Percentiles rank a stretch among this genome's conserved stretches.
These are phyloP conservation scores for Cerastoderma edule DNA, from an alignment of 2,888 invertebrate genomes.

Conservation along the genomic window DNA sequence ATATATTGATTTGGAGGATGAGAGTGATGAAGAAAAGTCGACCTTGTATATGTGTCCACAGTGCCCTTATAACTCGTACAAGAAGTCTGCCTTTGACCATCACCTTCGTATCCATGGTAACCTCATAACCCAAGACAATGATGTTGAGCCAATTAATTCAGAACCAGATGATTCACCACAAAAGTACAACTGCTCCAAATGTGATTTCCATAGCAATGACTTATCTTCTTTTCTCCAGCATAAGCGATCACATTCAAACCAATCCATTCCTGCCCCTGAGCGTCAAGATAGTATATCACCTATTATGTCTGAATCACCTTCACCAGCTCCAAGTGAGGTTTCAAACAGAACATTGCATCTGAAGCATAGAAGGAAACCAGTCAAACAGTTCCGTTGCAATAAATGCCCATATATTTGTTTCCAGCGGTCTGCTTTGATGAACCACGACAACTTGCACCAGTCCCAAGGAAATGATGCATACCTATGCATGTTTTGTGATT, in stretches of 20 bases:
- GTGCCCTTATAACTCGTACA: constrained; percentile 73
- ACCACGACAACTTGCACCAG: constrained; percentile 75
- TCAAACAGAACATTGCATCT: constrained; percentile 68
- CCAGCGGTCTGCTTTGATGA: constrained; percentile 67
- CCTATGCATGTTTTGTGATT: constrained; percentile 76
- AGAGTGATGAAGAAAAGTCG: constrained; percentile 58
- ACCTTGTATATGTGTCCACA: constrained; percentile 72
- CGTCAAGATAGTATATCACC: constrained; percentile 24
- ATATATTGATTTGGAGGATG: constrained; percentile 41
- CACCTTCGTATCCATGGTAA: constrained; percentile 74
- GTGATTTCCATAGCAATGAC: constrained; percentile 76
- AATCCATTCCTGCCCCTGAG: constrained; percentile 10
- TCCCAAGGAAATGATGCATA: constrained; percentile 66
- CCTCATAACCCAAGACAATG: constrained; percentile 35
- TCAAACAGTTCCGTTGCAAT: constrained; percentile 75
- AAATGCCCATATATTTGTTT: constrained; percentile 77
- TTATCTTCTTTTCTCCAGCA: constrained; percentile 78
- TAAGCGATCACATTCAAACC: constrained; percentile 69
- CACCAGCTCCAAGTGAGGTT: constrained; percentile 55
- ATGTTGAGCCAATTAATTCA: constrained; percentile 20
- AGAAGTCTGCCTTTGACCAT: constrained; percentile 69
- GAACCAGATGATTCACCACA: constrained; percentile 30
- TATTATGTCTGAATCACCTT: constrained; percentile 31
- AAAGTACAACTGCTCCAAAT: constrained; percentile 78
- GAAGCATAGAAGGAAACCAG: constrained; percentile 73